Base-by-base conservation (phyloP, 2,888 invertebrate species). In the Oxyteleia sp. region DNA sequence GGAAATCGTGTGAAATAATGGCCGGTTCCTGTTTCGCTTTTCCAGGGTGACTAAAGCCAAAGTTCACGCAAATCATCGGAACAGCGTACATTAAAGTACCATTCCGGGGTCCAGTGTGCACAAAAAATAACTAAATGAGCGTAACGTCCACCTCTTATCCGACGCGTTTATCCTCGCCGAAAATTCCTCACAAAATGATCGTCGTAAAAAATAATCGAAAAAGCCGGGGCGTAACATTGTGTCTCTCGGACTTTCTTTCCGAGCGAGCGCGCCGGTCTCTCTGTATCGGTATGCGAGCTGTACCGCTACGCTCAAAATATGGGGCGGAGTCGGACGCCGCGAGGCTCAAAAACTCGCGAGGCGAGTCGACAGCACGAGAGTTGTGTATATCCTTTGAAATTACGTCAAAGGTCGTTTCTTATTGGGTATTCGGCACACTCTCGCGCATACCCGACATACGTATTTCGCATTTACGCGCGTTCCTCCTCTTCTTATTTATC, bases 381-480 rank as follows among this genome's bases (percentile, higher is more conserved):
- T 26, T 61, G 16, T 43, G 71, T 35, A 38, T 57, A 76, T 78
- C 82, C 82, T 72, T 82, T 78, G 55, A 74, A 78, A 74, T 83
- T 83, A 79, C 83, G 83, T 83, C 83, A 74, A 79, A 83, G 83
- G 83, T 74, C 83, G 74, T 74, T 79, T 79, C 83, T 79, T 74
- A 78, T 68, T 79, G 78, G 61, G 45, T 49, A 74, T 74, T 79
- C 74, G 78, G 64, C 74, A 79, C 79, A 57, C 69, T 71, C 69
- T 32, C 53, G 64, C 68, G 47, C 63, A 63, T 35, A 53, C 43
- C 51, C 64, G 64, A 61, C 59, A 51, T 66, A 47, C 66, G 61
- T 61, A 59, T 66, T 76, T 69, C 51, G 61, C 55, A 82, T 68
- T 78, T 71, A 68, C 69, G 82, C 68, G 55, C 59, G 26, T 38